Evolutionary conservation across 2,797 vertebrate species (phyloP), one percentile per base, ranked within the genome.

Genomic region (Monodelphis domestica): DNA sequence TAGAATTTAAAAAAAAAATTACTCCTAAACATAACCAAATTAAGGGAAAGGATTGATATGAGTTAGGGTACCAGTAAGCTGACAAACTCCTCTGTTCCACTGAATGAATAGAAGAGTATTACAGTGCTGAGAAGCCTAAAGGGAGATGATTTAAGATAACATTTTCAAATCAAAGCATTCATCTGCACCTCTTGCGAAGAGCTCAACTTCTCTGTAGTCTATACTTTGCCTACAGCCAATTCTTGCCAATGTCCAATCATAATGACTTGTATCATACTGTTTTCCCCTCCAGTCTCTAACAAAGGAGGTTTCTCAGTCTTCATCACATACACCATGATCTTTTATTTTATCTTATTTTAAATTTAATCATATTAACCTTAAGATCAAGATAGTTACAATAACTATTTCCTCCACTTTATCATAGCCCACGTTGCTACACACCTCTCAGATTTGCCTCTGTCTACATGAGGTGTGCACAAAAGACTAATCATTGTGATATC

Each of bases 101-200:
- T 26, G n/a, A 84, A 6, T 26, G n/a, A 84, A 6, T 53, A 84
- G 51, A 90, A 91, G 84, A 90, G 45, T 53, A 45, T 30, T 63
- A 12, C 38, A 87, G 91, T 94, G 33, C 84, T 29, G 0, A 2
- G 53, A 88, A 24, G 6, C 89, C 87, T 45, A 26, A 38, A 70
- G 57, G 54, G 78, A 53, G 94, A 33, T 33, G 70, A 93, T n/a
- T 45, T 78, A 88, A 92, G 51, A 51, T 24, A 28, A 28, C 88
- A 12, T 59, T 95, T 91, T 54, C 51, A 91, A 84, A 91, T 57
- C 56, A 91, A 24, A 26, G 30, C 51, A 84, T 88, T 90, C 78
- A 55, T 93, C 54, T 57, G 38, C n/a, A 28, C 90, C 89, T 89
- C 78, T 94, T 94, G 89, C 26, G 26, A 93, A 94, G 12, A 88